A percentile compares a stretch with the other conserved stretches of the same genome.
phyloP scores from a whole-genome alignment of 2,797 vertebrate species.

The Gorsachius magnificus region DNA sequence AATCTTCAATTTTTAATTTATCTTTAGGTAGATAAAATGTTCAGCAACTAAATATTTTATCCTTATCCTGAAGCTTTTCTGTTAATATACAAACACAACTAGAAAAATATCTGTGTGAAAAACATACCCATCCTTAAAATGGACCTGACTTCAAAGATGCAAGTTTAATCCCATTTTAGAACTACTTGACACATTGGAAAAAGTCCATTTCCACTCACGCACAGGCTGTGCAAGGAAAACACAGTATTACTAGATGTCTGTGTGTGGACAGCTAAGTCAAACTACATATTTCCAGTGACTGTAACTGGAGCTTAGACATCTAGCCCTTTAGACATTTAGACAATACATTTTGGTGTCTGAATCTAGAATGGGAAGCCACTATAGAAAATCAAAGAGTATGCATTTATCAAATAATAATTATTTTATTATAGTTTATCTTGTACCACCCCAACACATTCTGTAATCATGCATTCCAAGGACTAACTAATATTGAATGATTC shows the following conservation, averaged over 20 bases:
- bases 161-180: background rate
- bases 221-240: background rate
- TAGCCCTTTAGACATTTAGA: background rate
- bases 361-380: background rate
- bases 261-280: background rate
- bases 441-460: background rate
- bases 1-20: background rate
- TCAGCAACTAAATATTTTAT: background rate
- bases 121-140: background rate
- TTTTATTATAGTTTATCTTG: background rate
- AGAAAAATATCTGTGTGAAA: background rate
- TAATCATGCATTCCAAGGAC: background rate
- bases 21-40: background rate
- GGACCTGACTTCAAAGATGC: background rate
- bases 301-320: background rate
- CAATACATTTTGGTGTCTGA: background rate
- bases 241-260: background rate
- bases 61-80: background rate
- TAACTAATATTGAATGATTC: background rate
- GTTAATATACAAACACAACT: background rate
- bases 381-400: background rate
- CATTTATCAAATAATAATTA: background rate
- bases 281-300: background rate
- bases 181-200: background rate
- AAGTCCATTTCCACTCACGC: background rate